Base-by-base conservation (phyloP, 2,113 vertebrate species). In the Sceloporus undulatus region DNA sequence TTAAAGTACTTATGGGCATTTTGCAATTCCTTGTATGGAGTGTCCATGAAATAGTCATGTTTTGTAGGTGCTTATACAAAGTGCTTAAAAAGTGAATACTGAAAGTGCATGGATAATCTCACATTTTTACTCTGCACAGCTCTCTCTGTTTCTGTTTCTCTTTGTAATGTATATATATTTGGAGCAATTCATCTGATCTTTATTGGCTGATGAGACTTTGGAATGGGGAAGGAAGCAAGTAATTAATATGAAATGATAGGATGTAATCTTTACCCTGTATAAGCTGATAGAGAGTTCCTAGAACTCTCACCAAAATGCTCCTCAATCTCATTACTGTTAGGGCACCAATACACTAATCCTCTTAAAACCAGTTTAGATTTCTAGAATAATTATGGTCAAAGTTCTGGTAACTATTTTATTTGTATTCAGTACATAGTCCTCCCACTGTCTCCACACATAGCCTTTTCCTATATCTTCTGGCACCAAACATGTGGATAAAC, bases 321-420 rank as follows among this genome's bases (percentile, higher is more conserved):
- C 71, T 21, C 65, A 18, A 34, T 80, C 25, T 34, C 68, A 40
- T 74, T 74, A 9, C 40, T 14, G 11, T 23, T 25, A 65, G 59
- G 6, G 48, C 84, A 34, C 21, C 73, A 73, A 74, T 73, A 29
- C 19, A 48, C 25, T 48, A 48, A 48, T 48, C 48, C 48, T 6
- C 38, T 62, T 85, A n/a, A 80, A 73, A 87, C n/a, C 34, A 52
- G 42, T n/a, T 52, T 18, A 16, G 81, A 62, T 59, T 91, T 90
- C 91, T 94, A 89, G 91, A 92, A 79, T 91, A 90, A 91, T 89
- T 83, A 38, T 23, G 90, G 92, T 91, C 85, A 86, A 93, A 94
- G 87, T 84, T 85, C 90, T 91, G 93, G 79, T 91, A 68, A 2
- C 0, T 0, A 79, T 7, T 80, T 66, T 68, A 86, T 79, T 68